Evolutionary conservation across 2,888 invertebrate genomes (phyloP), one percentile per base, ranked within the genome.

Genomic region (Quadriops clusia): DNA sequence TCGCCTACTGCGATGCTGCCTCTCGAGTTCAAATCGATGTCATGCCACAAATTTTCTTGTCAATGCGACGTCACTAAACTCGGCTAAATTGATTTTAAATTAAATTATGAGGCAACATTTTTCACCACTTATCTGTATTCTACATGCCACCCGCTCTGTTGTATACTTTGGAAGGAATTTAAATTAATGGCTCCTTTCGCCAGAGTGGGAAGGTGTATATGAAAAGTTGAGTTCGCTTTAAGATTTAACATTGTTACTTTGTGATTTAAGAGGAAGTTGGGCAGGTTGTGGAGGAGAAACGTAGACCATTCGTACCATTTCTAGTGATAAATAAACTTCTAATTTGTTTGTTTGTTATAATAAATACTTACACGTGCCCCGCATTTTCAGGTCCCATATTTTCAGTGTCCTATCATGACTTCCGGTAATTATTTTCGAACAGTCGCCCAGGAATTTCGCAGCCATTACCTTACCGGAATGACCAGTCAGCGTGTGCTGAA

Each of bases 381-480:
- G 77, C 65, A 85, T 87, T 49, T 86, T 75, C 25, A 97, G 74
- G 65, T 99, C 98, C 97, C 97, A 99, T 53, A 97, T 80, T 72
- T 97, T 98, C 36, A 99, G 67, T 16, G 97, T 97, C 42, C 97
- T 75, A 65, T 98, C 98, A 66, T 94, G 86, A 63, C 95, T 94
- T 40, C 98, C 98, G 17, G 94, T 91, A 36, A 95, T 93, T 35
- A 95, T 90, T 70, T 89, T 90, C 38, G 79, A 76, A 9, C 83
- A 78, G 48, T 91, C 90, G 33, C 90, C 84, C 45, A 95, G 77
- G 64, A 94, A 94, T 64, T 89, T 89, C 17, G 95, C 97, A 11
- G 94, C 87, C 75, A 93, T 78, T 42, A 98, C 98, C 69, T 97
- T 97, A 30, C 85, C 93, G 52, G 90, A 87, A 67, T 99, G 98